phyloP scores from a whole-genome alignment of 2,888 invertebrate genomes.

The Oxyteleia sp. region DNA sequence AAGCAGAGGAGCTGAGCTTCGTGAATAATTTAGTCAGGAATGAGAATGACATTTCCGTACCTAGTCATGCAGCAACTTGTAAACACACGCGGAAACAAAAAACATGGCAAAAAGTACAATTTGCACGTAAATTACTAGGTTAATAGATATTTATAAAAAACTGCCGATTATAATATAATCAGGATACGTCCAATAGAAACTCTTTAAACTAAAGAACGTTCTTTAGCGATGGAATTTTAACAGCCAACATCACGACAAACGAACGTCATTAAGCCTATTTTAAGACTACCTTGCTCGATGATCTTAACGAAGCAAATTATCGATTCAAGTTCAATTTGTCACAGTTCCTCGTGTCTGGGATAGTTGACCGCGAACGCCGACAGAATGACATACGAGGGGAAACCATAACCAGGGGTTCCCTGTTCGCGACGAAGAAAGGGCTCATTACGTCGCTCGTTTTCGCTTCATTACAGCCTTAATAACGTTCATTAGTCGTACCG shows the following conservation, averaged over 20 bases:
- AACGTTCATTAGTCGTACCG: conserved; percentile 24
- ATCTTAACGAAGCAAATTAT: conserved; percentile 62
- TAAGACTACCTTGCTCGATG: conserved; percentile 49
- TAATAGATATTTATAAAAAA: no score
- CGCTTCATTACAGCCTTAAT: conserved; percentile 41
- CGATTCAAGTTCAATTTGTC: conserved; percentile 70
- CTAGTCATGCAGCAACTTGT: no score
- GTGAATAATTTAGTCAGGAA: no score
- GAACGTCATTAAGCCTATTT: conserved; percentile 25
- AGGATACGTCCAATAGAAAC: no score
- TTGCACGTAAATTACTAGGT: no score
- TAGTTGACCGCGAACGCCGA: conserved; percentile 38
- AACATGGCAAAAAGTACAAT: no score
- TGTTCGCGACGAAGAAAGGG: conserved; percentile 44
- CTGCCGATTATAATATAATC: no score
- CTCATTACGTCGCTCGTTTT: conserved; percentile 49
- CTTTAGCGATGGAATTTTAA: no score
- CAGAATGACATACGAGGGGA: conserved; percentile 58
- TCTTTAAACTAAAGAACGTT: no score
- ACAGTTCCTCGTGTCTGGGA: conserved; percentile 34
- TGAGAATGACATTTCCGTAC: no score
- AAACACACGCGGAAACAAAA: no score
- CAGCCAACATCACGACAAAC: conserved; percentile 5
- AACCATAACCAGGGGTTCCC: conserved; percentile 66
- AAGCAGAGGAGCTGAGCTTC: no score